Evolutionary conservation across 23 tunicate species (phyloP), one percentile per base, ranked within the genome.

Genomic region (Ciona savignyi): DNA sequence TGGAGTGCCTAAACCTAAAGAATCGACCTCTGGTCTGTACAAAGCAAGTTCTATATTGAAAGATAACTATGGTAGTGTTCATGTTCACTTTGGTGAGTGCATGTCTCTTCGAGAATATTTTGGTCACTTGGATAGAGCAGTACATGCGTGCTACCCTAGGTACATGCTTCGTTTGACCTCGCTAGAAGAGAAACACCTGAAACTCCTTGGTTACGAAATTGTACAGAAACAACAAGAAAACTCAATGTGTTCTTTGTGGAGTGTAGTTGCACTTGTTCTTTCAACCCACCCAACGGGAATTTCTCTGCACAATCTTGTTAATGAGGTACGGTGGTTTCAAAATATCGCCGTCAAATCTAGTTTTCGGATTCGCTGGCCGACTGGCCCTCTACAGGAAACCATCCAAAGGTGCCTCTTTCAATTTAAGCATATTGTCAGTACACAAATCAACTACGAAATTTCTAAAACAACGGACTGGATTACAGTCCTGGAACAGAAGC

Each of bases 1-100:
- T 27, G 96, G 96, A 27, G 79, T 89, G 3, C 96, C 96, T 19
- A 89, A 89, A 73, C 96, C 96, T 20, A 89, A 89, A 68, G 96
- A 89, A 74, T 85, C 90, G 23, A 89, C 96, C 11, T 89, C 88
- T 22, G 96, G 96, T 35, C 70, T 89, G 28, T 73, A 82, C n/a
- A 83, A 78, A 68, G 87, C 87, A 20, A 32, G 80, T 32, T 72
- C 90, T 2, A 81, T 81, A 51, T 29, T 81, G 51, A 67, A 65
- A n/a, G 74, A 81, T 1, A 73, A 81, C 42, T 81, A 81, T 70
- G 85, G 85, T 4, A 81, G 85, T 81, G 85, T 81, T 11, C 85
- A 73, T 34, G 32, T 81, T 27, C 78, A 81, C 66, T 81, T 81
- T 73, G 77, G 85, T 42, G 74, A 81, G 4, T 6, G 66, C 30